A percentile compares a stretch with the other conserved stretches of the same genome.
These are phyloP conservation scores for Ptilodon capucinus DNA, from an alignment of 2,888 invertebrate species.

Conservation along the genomic window DNA sequence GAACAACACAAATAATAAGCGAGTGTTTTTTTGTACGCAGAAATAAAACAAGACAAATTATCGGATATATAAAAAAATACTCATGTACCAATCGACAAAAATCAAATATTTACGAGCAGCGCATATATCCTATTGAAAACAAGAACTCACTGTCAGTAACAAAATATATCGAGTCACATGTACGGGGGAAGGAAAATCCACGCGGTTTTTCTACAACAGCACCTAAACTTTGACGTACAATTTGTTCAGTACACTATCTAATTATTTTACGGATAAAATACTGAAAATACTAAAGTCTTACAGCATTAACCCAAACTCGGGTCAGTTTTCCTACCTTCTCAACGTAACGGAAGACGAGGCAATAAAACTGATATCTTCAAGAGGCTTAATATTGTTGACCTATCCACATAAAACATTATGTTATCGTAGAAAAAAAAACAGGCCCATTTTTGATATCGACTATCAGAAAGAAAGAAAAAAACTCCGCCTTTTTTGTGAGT, in stretches of 20 bases:
- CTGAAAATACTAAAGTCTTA: slow-evolving; percentile 17
- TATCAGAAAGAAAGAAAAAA: no score
- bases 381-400: slow-evolving; percentile 4
- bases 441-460: background rate
- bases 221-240: slow-evolving; percentile 54
- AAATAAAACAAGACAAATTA: no score
- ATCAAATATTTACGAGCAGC: slow-evolving; percentile 24
- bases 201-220: slow-evolving; percentile 38
- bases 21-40: slow-evolving; percentile 4
- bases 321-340: background rate
- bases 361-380: background rate
- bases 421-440: background rate
- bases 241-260: slow-evolving; percentile 53
- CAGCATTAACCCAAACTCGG: slow-evolving; percentile 3
- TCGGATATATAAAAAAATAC: background rate
- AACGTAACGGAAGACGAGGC: slow-evolving; percentile 5
- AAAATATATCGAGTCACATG: slow-evolving; percentile 8
- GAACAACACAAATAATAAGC: no score
- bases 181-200: background rate
- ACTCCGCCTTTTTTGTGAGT: no score
- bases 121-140: slow-evolving; percentile 3
- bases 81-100: background rate
- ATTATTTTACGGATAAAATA: slow-evolving; percentile 23
- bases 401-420: background rate
- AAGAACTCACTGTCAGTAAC: slow-evolving; percentile 15